phyloP scores from a whole-genome alignment of 1,140 invertebrate genomes.

The Diorhabda carinulata region DNA sequence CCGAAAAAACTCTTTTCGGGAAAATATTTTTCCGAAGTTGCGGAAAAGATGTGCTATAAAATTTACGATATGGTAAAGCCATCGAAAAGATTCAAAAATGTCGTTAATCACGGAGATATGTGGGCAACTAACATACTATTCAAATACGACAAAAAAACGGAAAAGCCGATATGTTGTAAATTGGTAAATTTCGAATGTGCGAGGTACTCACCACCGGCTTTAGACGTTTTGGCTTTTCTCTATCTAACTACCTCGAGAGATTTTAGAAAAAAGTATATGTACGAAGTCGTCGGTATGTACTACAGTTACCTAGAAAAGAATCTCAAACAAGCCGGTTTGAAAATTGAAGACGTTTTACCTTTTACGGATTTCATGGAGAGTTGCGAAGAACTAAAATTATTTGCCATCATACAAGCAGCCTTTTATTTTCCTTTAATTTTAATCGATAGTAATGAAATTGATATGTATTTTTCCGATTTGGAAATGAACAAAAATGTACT shows the following conservation, averaged over 20 bases:
- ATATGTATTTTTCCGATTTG: conserved; percentile 26
- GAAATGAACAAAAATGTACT: conserved; percentile 22
- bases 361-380: conserved; percentile 32
- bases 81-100: conserved; percentile 36
- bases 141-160: conserved; percentile 38
- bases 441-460: conserved; percentile 20
- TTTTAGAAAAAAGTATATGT: conserved; percentile 38
- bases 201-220: conserved; percentile 48
- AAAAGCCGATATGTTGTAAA: conserved; percentile 41
- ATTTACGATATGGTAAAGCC: conserved; percentile 27
- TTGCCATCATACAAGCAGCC: conserved; percentile 30
- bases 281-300: conserved; percentile 31
- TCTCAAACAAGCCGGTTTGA: conserved; percentile 21
- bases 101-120: conserved; percentile 48
- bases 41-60: conserved; percentile 8
- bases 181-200: conserved; percentile 50
- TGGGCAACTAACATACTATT: conserved; percentile 51
- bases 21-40: conserved; percentile 18
- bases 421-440: conserved; percentile 36
- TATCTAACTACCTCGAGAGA: conserved; percentile 46
- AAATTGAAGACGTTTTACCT: conserved; percentile 27
- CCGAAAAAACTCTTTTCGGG: background rate
- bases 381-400: conserved; percentile 36
- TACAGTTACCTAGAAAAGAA: conserved; percentile 31
- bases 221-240: conserved; percentile 48